phyloP scores from a whole-genome alignment of 2,113 vertebrate species.

The Callionymus lyra region DNA sequence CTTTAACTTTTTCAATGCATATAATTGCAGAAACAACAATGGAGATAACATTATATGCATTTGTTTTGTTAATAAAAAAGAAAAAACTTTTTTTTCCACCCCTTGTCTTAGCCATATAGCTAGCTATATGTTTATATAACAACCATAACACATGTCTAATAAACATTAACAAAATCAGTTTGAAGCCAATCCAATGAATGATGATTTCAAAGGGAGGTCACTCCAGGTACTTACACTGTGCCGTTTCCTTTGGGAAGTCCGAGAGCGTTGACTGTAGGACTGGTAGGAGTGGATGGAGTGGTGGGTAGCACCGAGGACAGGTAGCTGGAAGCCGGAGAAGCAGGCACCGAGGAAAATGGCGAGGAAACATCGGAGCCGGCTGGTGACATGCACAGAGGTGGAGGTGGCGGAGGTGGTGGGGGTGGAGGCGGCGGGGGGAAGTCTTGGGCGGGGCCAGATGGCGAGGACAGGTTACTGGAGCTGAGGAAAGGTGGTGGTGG shows the following conservation, averaged over 20 bases:
- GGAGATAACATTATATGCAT: too few species aligned
- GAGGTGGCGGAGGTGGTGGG: slow-evolving; percentile 55
- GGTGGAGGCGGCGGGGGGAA: slow-evolving; percentile 68
- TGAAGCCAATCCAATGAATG: too few species aligned
- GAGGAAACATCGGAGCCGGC: slow-evolving; percentile 55
- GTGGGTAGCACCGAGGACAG: slow-evolving; percentile 87
- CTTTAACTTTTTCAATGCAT: too few species aligned
- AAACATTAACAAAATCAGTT: too few species aligned
- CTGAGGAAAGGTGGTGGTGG: slow-evolving; percentile 85
- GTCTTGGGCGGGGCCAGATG: slow-evolving; percentile 53
- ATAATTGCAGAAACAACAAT: too few species aligned
- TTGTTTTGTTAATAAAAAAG: too few species aligned
- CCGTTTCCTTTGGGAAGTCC: slow-evolving; percentile 85
- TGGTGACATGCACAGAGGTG: slow-evolving; percentile 38
- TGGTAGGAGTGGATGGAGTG: slow-evolving; percentile 71
- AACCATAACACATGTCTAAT: too few species aligned
- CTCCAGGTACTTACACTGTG: slow-evolving; percentile 57
- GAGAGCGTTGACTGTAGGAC: slow-evolving; percentile 77
- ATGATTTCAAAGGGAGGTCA: too few species aligned
- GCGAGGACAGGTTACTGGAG: slow-evolving; percentile 74
- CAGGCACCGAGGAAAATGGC: slow-evolving; percentile 54
- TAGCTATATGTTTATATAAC: too few species aligned
- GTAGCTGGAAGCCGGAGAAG: slow-evolving; percentile 82
- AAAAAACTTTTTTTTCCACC: too few species aligned
- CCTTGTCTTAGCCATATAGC: too few species aligned